phyloP scores from a whole-genome alignment of 2,888 invertebrate genomes.

The Campaea margaritaria region DNA sequence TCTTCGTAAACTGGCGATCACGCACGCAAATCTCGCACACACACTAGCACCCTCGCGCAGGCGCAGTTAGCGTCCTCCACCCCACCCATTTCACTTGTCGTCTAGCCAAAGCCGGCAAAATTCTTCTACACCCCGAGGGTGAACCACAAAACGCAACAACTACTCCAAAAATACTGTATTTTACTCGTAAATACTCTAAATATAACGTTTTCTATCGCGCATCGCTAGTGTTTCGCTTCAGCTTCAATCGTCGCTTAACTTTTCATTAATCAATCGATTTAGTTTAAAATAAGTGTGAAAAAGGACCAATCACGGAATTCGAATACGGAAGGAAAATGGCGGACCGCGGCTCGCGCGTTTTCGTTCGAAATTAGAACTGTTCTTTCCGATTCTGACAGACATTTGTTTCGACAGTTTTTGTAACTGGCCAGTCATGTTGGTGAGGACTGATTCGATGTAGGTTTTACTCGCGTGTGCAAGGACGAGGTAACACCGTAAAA shows the following conservation, averaged over 20 bases:
- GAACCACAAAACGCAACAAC: slow-evolving; percentile 78
- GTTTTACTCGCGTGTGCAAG: slow-evolving; percentile 53
- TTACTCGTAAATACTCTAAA: slow-evolving; percentile 49
- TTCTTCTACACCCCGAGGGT: slow-evolving; percentile 76
- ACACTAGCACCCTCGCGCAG: slow-evolving; percentile 67
- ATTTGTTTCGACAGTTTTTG: slow-evolving; percentile 39
- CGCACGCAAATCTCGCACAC: slow-evolving; percentile 77
- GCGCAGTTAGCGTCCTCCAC: slow-evolving; percentile 64
- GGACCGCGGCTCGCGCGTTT: slow-evolving; percentile 58
- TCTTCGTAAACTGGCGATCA: slow-evolving; percentile 55
- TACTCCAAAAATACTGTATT: slow-evolving; percentile 58
- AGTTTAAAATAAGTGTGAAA: slow-evolving; percentile 43
- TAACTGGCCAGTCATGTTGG: slow-evolving; percentile 54
- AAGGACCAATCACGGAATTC: slow-evolving; percentile 51
- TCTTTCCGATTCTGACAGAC: slow-evolving; percentile 23
- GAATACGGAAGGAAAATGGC: slow-evolving; percentile 73
- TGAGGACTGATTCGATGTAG: slow-evolving; percentile 58
- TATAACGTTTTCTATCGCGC: slow-evolving; percentile 49
- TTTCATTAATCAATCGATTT: slow-evolving; percentile 49
- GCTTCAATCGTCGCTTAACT: slow-evolving; percentile 67
- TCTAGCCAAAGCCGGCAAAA: slow-evolving; percentile 74
- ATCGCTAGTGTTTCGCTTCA: slow-evolving; percentile 58
- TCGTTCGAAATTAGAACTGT: slow-evolving; percentile 54
- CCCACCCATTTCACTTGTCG: slow-evolving; percentile 76
- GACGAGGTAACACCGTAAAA: slow-evolving; percentile 50